Evolutionary conservation across 1,140 invertebrate genomes (phyloP).

Genomic region (Hyles vespertilio): DNA sequence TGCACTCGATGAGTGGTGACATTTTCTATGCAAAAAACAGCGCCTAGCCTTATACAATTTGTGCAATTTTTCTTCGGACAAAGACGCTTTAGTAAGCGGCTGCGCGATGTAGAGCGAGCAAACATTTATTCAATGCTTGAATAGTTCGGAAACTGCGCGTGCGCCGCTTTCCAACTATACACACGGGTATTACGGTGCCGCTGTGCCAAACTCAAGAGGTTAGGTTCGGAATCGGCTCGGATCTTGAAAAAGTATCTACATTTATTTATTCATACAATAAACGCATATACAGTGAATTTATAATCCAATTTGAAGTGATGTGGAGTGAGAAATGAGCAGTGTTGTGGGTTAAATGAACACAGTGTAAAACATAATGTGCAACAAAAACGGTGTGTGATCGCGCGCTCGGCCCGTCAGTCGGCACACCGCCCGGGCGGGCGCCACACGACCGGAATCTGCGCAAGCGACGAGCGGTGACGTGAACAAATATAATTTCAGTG

Average conservation of each 20-base stretch:
- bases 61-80: conserved; percentile 4
- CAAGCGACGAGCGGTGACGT: conserved; percentile 52
- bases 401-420: conserved; percentile 57
- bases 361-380: conserved; percentile 11
- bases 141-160: conserved; percentile 20
- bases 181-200: neutral
- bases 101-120: conserved; percentile 36
- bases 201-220: too few species aligned
- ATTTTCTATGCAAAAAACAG: too few species aligned
- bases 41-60: neutral
- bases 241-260: too few species aligned
- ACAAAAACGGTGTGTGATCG: conserved; percentile 22
- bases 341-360: conserved; percentile 9
- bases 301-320: too few species aligned
- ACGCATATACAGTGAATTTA: too few species aligned
- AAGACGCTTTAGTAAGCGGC: conserved; percentile 19
- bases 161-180: conserved; percentile 30
- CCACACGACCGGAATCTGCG: conserved; percentile 71
- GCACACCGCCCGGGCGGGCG: conserved; percentile 72
- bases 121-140: conserved; percentile 50
- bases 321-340: neutral
- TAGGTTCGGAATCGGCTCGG: too few species aligned
- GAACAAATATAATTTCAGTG: conserved; percentile 58
- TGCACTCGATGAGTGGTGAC: too few species aligned
- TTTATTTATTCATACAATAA: too few species aligned